Evolutionary conservation across 2,888 invertebrate genomes (phyloP).

Genomic region (Drosophila affinis): DNA sequence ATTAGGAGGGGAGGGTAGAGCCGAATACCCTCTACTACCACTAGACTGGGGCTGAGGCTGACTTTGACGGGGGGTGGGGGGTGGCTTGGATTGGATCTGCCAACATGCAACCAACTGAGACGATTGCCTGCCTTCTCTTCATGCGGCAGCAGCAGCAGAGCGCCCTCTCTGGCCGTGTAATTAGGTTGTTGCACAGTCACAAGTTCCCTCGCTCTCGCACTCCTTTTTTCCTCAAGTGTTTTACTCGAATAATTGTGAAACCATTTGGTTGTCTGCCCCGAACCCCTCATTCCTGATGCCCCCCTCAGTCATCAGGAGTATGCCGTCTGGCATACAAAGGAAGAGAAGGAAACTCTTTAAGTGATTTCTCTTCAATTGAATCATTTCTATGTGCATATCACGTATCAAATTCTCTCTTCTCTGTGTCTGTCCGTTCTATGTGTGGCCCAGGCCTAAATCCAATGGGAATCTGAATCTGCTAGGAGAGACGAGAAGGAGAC

Average conservation of each 20-base stretch:
- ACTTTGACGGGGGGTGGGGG: not conserved
- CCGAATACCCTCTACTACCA: too few species aligned
- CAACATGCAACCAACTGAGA: conserved; percentile 36
- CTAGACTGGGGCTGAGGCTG: too few species aligned
- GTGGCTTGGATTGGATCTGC: not conserved
- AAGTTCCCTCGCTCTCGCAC: conserved; percentile 44
- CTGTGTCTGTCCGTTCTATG: conserved; percentile 49
- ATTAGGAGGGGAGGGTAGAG: not conserved
- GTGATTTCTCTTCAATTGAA: conserved; percentile 25
- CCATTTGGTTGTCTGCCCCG: conserved; percentile 31
- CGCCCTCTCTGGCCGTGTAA: conserved; percentile 61
- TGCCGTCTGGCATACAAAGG: not conserved
- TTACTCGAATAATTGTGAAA: conserved; percentile 47
- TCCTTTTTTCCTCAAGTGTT: conserved; percentile 20
- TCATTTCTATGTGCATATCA: conserved; percentile 4
- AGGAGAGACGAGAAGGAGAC: not conserved
- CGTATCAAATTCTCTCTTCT: not conserved
- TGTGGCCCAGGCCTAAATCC: conserved; percentile 64
- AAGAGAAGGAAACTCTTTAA: not conserved
- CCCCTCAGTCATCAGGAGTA: too few species aligned
- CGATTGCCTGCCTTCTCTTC: conserved; percentile 23
- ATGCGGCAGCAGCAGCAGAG: not conserved
- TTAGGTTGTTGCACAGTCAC: conserved; percentile 75
- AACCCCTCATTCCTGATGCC: not conserved
- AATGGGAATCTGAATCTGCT: conserved; percentile 27